Evolutionary conservation across 2,888 invertebrate species (phyloP).

Genomic region (Acleris laterana): DNA sequence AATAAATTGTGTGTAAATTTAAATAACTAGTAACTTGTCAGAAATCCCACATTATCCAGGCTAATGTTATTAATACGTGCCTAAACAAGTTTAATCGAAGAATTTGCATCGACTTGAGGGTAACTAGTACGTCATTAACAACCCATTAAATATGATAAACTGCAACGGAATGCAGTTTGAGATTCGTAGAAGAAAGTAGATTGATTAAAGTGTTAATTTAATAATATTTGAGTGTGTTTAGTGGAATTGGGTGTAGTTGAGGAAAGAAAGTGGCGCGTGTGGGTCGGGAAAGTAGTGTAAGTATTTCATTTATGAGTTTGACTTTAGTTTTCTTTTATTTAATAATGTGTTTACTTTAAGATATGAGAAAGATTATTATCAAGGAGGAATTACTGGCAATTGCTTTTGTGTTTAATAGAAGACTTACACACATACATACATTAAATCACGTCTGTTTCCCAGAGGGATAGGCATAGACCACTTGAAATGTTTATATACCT

Average conservation of each 20-base stretch:
- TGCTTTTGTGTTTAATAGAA: too few relatives aligned
- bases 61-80: background rate
- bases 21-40: too few relatives aligned
- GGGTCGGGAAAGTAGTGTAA: conserved; percentile 13
- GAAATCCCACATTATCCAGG: too few relatives aligned
- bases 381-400: too few relatives aligned
- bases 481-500: too few relatives aligned
- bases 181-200: conserved; percentile 19
- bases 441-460: too few relatives aligned
- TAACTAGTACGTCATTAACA: conserved; percentile 8
- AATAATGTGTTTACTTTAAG: too few relatives aligned
- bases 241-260: conserved; percentile 12
- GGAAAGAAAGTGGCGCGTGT: conserved; percentile 23
- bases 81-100: background rate
- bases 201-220: conserved; percentile 6
- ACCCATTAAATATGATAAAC: conserved; percentile 9
- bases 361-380: too few relatives aligned
- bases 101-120: background rate
- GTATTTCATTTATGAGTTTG: background rate
- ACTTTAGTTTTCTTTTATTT: too few relatives aligned
- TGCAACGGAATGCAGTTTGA: conserved; percentile 21
- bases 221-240: conserved; percentile 9
- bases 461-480: too few relatives aligned
- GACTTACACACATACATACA: too few relatives aligned
- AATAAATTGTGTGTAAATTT: too few relatives aligned